Conservation (phyloP, 2,113 vertebrate species). For the Urocynchramus pylzowi region DNA sequence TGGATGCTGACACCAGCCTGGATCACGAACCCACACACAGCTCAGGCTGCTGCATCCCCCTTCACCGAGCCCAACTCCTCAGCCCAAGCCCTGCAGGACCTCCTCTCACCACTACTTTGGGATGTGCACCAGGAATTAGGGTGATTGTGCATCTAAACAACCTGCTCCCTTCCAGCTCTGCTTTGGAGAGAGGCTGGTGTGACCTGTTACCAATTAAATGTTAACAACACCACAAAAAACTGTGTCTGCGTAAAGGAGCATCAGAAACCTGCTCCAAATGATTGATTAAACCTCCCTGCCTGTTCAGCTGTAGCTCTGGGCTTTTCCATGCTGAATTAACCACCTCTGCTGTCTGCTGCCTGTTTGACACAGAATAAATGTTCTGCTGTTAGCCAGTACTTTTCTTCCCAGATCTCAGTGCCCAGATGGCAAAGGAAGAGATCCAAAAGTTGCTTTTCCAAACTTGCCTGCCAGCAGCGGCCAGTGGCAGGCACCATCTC, state of each 20-base stretch:
- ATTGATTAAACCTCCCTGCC: neutral
- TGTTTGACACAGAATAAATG: neutral
- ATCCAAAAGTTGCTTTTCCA: neutral
- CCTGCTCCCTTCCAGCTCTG: neutral
- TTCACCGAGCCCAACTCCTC: neutral
- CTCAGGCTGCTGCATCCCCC: neutral
- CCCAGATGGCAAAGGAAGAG: neutral
- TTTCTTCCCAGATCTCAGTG: neutral
- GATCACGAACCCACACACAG: neutral
- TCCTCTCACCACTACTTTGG: neutral
- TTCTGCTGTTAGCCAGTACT: neutral
- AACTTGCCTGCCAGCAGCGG: neutral
- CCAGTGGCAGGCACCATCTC: neutral
- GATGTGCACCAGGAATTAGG: neutral
- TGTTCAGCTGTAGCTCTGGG: neutral
- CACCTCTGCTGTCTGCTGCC: neutral
- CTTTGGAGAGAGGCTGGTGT: neutral
- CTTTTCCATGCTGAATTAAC: neutral
- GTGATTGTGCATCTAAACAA: neutral
- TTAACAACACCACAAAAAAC: neutral
- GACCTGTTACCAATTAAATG: neutral
- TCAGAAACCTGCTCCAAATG: neutral
- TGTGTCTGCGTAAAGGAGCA: neutral
- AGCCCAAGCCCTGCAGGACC: neutral
- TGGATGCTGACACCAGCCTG: neutral